Conservation (phyloP, 2,888 invertebrate genomes). For the Cosmia trapezina region DNA sequence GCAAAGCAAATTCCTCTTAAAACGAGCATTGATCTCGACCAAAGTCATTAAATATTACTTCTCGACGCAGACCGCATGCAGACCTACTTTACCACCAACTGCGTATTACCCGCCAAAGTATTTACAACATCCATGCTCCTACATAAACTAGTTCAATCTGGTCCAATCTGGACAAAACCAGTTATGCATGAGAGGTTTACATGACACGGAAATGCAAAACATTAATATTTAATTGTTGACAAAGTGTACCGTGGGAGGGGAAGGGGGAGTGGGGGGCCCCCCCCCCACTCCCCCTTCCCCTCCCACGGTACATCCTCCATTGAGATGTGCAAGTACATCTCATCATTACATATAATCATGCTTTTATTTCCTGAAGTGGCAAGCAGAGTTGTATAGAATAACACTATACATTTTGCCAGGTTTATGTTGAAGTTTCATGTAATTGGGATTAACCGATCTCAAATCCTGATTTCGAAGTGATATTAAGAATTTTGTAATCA, state of each 20-base stretch:
- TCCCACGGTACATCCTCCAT: too few relatives aligned
- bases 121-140: conserved; percentile 5
- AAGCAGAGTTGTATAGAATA: too few relatives aligned
- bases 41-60: too few relatives aligned
- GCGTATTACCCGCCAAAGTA: conserved; percentile 13
- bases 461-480: too few relatives aligned
- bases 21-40: background rate
- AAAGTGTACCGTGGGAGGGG: conserved; percentile 41
- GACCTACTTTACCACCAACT: conserved; percentile 16
- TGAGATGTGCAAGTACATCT: background rate
- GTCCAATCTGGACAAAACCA: conserved; percentile 20
- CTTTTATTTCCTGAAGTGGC: background rate
- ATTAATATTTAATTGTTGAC: conserved; percentile 34
- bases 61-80: background rate
- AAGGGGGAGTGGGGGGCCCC: too few relatives aligned
- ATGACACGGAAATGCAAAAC: conserved; percentile 38
- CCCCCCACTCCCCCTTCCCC: too few relatives aligned
- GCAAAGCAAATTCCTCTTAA: background rate
- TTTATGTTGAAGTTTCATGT: too few relatives aligned
- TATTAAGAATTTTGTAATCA: too few relatives aligned
- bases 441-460: too few relatives aligned
- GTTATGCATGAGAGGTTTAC: conserved; percentile 26
- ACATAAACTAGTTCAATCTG: conserved; percentile 14
- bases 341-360: background rate
- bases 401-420: too few relatives aligned